phyloP scores from a whole-genome alignment of 2,888 invertebrate genomes.

The Cheilosia urbana region DNA sequence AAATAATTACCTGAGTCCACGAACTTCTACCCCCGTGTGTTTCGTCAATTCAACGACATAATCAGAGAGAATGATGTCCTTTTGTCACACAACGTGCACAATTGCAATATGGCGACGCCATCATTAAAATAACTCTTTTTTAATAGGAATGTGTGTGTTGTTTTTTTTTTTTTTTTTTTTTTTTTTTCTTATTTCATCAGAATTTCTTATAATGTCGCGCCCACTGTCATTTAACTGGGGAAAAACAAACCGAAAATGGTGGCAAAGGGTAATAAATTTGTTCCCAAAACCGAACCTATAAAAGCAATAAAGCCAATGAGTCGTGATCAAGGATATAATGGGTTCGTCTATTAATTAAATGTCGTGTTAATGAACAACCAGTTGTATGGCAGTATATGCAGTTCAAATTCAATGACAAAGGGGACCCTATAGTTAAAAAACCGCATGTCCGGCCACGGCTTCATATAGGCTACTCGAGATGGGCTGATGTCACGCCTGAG shows the following conservation, averaged over 20 bases:
- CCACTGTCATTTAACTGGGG: slow-evolving; percentile 27
- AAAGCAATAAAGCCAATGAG: slow-evolving; percentile 70
- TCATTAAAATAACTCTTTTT: slow-evolving; percentile 72
- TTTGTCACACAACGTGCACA: slow-evolving; percentile 64
- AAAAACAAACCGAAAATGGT: slow-evolving; percentile 45
- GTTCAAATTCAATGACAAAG: too few species aligned
- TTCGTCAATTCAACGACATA: slow-evolving; percentile 67
- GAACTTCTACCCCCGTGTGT: slow-evolving; percentile 50
- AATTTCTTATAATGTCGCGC: slow-evolving; percentile 64
- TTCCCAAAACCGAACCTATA: slow-evolving; percentile 49
- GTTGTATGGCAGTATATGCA: too few species aligned
- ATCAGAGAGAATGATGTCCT: slow-evolving; percentile 73
- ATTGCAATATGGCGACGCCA: slow-evolving; percentile 69
- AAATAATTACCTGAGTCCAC: slow-evolving; percentile 70
- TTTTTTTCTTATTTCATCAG: slow-evolving; percentile 1
- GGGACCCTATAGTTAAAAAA: too few species aligned
- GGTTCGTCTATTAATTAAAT: slow-evolving; percentile 57
- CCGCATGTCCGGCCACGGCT: too few species aligned
- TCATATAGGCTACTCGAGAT: too few species aligned
- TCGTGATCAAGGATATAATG: slow-evolving; percentile 62
- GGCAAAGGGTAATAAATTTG: slow-evolving; percentile 31
- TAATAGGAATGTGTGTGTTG: slow-evolving; percentile 48
- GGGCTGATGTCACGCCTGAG: too few species aligned
- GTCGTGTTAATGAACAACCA: slow-evolving; percentile 1
- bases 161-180: slow-evolving; percentile 4